Base-by-base conservation (phyloP, 2,888 invertebrate genomes). In the Lycocerus yunnanus region DNA sequence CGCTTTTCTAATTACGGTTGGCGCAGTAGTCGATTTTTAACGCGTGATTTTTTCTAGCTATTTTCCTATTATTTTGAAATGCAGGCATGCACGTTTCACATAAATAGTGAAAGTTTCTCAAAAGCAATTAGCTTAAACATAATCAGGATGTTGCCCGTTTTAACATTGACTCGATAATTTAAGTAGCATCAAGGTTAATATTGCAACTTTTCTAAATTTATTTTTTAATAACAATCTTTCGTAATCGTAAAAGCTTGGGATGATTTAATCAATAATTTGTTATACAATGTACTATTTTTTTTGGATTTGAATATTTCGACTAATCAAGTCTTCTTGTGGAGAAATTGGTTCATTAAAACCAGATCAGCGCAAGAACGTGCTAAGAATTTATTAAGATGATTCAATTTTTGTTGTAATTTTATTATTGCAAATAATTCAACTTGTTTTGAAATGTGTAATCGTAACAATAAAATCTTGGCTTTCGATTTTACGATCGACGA, bases 91-190 rank as follows among this genome's bases (percentile, higher is more conserved):
- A 60, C 67, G 71, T 71, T 74, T 74, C 74, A 71, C 71, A 74
- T 61, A 67, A 71, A 74, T 67, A 74, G 74, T 74, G 74, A 74
- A 74, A 74, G 74, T 74, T 68, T 65, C 27, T n/a, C 14, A 66
- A 60, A 15, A 24, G 65, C 68, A 71, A 74, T 74, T 74, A 74
- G 68, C 71, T 74, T 68, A 71, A 68, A 61, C 69, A 66, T 66
- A 59, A 63, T 58, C 18, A 27, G 18, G 69, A 27, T 70, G 21
- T 70, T 70, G 27, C 15, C 27, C 21, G 9, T 15, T 15, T 66
- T 21, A 27, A 63, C 61, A 18, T 63, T 18, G 61, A 18, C 20
- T 18, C 16, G n/a, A 61, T 63, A 63, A 10, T 63, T 13, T 18
- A 20, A 18, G 16, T 63, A 18, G 61, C 43, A 63, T 63, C 61